Evolutionary conservation across 2,888 invertebrate genomes (phyloP).

Genomic region (Dendrolimus houi): DNA sequence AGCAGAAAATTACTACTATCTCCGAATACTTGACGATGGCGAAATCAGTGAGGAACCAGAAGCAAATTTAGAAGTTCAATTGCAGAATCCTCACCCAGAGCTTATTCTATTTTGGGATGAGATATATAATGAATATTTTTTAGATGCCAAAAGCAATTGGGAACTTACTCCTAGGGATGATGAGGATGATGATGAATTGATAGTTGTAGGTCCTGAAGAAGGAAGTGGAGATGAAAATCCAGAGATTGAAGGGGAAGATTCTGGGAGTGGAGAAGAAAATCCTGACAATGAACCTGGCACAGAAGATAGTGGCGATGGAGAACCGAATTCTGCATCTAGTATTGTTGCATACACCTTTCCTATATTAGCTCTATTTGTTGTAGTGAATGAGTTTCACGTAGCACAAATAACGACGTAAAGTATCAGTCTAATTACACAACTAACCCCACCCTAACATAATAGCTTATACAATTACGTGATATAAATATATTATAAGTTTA

Average conservation of each 20-base stretch:
- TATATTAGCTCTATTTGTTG: conserved; percentile 35
- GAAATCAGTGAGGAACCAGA: conserved; percentile 24
- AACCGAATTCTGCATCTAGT: conserved; percentile 38
- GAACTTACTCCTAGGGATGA: conserved; percentile 26
- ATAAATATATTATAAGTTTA: too few relatives aligned
- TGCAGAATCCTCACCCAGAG: conserved; percentile 35
- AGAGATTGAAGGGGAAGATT: conserved; percentile 11
- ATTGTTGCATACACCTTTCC: conserved; percentile 44
- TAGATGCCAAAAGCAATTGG: conserved; percentile 49
- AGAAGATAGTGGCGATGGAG: conserved; percentile 13
- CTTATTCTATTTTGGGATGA: conserved; percentile 45
- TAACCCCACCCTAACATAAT: too few relatives aligned
- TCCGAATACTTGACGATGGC: conserved; percentile 34
- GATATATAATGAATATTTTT: conserved; percentile 42
- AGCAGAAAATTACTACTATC: conserved; percentile 17
- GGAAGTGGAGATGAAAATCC: conserved; percentile 5
- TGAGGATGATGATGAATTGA: conserved; percentile 17
- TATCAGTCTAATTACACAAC: too few relatives aligned
- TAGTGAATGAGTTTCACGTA: conserved; percentile 39
- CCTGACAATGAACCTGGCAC: conserved; percentile 8
- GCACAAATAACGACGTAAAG: conserved; percentile 17
- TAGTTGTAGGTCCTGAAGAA: conserved; percentile 7
- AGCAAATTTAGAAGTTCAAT: conserved; percentile 28
- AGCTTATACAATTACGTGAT: too few relatives aligned
- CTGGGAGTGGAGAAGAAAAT: conserved; percentile 11